phyloP scores from a whole-genome alignment of 2,797 vertebrate genomes.

The Gorsachius magnificus region DNA sequence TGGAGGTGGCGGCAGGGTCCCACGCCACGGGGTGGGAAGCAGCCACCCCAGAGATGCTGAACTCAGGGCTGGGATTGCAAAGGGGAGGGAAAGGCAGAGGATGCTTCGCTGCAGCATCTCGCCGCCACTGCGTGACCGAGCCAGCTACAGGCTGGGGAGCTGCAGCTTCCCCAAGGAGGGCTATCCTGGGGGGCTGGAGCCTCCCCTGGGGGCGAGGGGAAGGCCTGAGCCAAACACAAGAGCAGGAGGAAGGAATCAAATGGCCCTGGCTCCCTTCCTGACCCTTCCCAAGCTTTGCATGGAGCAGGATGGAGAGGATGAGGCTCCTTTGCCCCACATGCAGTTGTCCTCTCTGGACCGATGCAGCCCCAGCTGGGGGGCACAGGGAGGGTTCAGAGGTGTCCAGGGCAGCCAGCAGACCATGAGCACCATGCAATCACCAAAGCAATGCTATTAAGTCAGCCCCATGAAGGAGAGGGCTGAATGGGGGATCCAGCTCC shows the following conservation, averaged over 20 bases:
- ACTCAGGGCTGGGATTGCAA: neutral
- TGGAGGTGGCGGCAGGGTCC: neutral
- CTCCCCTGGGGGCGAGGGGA: neutral
- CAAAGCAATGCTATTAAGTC: neutral
- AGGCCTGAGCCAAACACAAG: rapidly evolving
- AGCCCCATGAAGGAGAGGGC: rapidly evolving
- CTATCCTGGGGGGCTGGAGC: rapidly evolving
- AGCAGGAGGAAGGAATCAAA: neutral
- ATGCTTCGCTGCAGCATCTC: neutral
- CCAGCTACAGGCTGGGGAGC: neutral
- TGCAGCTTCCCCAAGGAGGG: neutral
- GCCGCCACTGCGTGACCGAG: neutral
- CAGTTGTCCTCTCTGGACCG: rapidly evolving
- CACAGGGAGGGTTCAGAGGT: neutral
- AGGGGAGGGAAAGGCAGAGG: neutral
- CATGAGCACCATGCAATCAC: rapidly evolving
- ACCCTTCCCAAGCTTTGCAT: neutral
- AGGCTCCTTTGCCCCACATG: rapidly evolving
- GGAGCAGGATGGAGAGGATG: neutral
- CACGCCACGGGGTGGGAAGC: neutral
- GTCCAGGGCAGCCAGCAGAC: neutral
- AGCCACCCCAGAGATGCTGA: neutral
- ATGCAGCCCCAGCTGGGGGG: neutral
- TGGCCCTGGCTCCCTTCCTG: neutral
- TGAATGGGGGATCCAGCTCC: neutral